Base-by-base conservation (phyloP, 1,140 invertebrate genomes). In the Tetramorium parvispinum region DNA sequence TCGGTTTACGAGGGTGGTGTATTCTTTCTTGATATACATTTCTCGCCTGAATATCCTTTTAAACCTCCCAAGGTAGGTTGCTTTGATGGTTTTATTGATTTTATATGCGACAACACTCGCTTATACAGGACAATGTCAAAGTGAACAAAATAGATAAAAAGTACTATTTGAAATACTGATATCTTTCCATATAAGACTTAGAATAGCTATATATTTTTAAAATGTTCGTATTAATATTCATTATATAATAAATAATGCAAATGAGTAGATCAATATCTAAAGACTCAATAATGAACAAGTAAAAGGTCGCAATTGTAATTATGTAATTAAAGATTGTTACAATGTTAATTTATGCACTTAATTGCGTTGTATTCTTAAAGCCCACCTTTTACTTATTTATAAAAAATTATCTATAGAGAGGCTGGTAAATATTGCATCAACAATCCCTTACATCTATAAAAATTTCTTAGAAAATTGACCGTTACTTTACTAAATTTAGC, bases 31-130 rank as follows among this genome's bases (percentile, higher is more conserved):
- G 98, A 99, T 93, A 99, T 99, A 93, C 98, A 99, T 94, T 99
- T 99, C 94, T 98, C 98, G 55, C 97, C 98, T 86, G 98, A 99
- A 95, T 99, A 99, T 96, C 98, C 98, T n/a, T 99, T 99, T 92
- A 99, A 99, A 96, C 98, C 98, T 91, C 98, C 98, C 91, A 99
- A 99, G 97, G 98, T 98, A 96, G 91, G 65, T 81, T 13, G 46
- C 10, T 46, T 46, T 24, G 73, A 63, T 78, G n/a, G 21, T 57
- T 43, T 51, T 6, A 24, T 82, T 27, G 40, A 21, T 77, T 53
- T 37, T 66, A 13, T 46, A 53, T 70, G n/a, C 37, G 1, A 59
- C 4, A 37, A 43, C n/a, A 55, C 6, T 57, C 3, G n/a, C 11
- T 68, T 21, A 10, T 59, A 76, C 37, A 76, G 16, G 5, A 16